Evolutionary conservation across 2,888 invertebrate species (phyloP).

Genomic region (Cheilosia pagana): DNA sequence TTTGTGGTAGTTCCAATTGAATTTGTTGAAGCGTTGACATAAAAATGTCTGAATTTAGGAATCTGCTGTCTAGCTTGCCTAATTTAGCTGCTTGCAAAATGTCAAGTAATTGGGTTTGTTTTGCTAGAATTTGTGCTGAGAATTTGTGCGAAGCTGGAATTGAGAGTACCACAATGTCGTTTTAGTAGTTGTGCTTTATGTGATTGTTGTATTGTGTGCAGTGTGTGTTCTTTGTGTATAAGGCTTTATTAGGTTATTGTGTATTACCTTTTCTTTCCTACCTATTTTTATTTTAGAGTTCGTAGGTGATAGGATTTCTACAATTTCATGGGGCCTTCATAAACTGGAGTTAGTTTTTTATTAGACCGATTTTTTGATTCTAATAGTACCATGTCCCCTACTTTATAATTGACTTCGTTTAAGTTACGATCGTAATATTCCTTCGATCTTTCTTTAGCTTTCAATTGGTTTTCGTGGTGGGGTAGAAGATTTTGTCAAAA

Average conservation of each 20-base stretch:
- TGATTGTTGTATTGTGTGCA: no score
- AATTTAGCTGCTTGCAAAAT: no score
- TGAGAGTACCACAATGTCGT: background rate
- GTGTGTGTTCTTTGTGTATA: background rate
- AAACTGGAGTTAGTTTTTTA: constrained; percentile 11
- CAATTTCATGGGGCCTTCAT: constrained; percentile 16
- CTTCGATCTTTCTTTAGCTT: no score
- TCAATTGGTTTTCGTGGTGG: background rate
- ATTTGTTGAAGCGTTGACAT: no score
- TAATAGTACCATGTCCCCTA: constrained; percentile 5
- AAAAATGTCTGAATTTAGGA: no score
- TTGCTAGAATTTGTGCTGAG: no score
- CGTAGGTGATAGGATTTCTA: constrained; percentile 3
- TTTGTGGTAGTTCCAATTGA: no score
- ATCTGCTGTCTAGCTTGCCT: no score
- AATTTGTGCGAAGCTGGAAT: background rate
- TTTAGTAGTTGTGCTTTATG: constrained; percentile 1
- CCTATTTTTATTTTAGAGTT: constrained; percentile 22
- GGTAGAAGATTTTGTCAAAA: background rate
- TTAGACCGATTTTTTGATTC: constrained; percentile 6
- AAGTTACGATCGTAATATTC: no score
- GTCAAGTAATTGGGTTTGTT: no score
- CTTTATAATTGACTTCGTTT: background rate
- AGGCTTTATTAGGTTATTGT: constrained; percentile 11
- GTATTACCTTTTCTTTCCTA: constrained; percentile 26